Evolutionary conservation across 2,888 invertebrate genomes (phyloP).

Genomic region (Nymphalis polychloros): DNA sequence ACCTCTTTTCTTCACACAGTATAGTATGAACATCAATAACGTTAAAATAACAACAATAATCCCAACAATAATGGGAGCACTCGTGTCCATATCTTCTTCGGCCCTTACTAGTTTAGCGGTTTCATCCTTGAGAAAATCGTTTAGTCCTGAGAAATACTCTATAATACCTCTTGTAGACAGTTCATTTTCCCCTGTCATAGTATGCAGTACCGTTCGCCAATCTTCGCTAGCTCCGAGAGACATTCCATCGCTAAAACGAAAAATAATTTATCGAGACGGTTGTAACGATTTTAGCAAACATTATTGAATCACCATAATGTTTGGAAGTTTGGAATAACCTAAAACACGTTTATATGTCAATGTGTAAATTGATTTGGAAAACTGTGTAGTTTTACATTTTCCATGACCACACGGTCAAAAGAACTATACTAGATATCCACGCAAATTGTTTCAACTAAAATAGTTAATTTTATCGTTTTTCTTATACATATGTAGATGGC

Average conservation of each 20-base stretch:
- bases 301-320: background rate
- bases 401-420: too few species aligned
- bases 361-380: background rate
- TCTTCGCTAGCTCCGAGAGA: slow-evolving; percentile 71
- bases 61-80: slow-evolving; percentile 68
- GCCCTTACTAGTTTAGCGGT: slow-evolving; percentile 52
- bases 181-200: slow-evolving; percentile 70
- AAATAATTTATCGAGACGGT: background rate
- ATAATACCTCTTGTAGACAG: slow-evolving; percentile 68
- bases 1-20: slow-evolving; percentile 67
- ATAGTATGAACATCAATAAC: slow-evolving; percentile 64
- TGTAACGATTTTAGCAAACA: background rate
- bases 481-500: too few species aligned
- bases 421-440: too few species aligned
- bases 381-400: too few species aligned
- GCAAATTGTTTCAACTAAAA: too few species aligned
- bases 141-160: slow-evolving; percentile 64
- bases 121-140: slow-evolving; percentile 59
- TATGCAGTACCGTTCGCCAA: slow-evolving; percentile 68
- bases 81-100: slow-evolving; percentile 64
- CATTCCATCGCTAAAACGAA: slow-evolving; percentile 65
- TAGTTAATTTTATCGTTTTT: too few species aligned
- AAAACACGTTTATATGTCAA: background rate
- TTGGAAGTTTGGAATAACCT: background rate
- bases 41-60: slow-evolving; percentile 61